Evolutionary conservation across 2,797 vertebrate species (phyloP), one percentile per base, ranked within the genome.

Genomic region (Sphenopsis melanotis): DNA sequence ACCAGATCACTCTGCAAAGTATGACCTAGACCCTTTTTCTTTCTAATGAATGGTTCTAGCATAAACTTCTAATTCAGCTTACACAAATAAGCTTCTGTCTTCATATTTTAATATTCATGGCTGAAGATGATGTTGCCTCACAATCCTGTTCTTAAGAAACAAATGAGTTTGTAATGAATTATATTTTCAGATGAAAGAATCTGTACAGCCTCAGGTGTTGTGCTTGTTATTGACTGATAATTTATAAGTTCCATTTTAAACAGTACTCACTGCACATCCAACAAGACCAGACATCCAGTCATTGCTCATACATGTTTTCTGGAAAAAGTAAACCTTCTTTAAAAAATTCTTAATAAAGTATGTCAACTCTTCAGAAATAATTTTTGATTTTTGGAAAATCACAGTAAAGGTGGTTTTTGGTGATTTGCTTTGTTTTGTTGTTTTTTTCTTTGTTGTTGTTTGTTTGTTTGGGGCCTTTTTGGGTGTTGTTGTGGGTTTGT

Each of bases 91-190:
- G 21, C 41, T 76, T 72, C 59, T 88, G 30, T 66, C 69, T 82
- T 70, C 68, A 16, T 69, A 82, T 69, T 94, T 93, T 86, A 89
- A 63, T 83, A 77, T 94, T 92, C 75, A 42, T 84, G 30, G n/a
- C 47, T 95, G 26, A 90, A 83, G 44, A 89, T 74, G 39, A 63
- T 52, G 24, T 59, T 81, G 15, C 70, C 56, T 72, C 7, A 4
- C 27, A 87, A 59, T 83, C 19, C 10, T 81, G 41, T 79, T 77
- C n/a, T 64, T 70, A 78, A 85, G 36, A 88, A 88, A 83, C 0
- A 1, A 72, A 56, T 81, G 59, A 52, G 26, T 91, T 91, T 27
- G 5, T 76, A 86, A 81, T 88, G 29, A 83, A 63, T 82, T 61
- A 60, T 88, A 56, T 74, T 95, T 94, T 94, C 70, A 74, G 83